These are phyloP conservation scores for Hymenochirus boettgeri DNA, from an alignment of 2,113 vertebrate species.

Conservation along the genomic window DNA sequence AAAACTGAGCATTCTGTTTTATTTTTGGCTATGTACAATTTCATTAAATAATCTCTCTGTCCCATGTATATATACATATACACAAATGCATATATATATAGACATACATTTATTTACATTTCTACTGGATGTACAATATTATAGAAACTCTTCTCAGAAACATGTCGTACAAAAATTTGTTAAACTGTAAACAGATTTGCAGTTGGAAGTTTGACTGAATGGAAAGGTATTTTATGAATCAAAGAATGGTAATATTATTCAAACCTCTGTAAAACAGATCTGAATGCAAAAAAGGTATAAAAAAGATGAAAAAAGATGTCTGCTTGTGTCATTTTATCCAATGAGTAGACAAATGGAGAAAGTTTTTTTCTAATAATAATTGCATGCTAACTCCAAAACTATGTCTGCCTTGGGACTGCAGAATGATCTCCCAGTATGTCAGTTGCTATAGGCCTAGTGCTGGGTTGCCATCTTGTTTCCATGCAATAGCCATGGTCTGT, in stretches of 20 bases:
- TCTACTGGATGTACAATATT: constrained; percentile 56
- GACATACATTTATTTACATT: constrained; percentile 57
- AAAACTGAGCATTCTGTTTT: constrained; percentile 66
- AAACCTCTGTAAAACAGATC: constrained; percentile 62
- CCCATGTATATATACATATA: constrained; percentile 56
- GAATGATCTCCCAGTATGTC: constrained; percentile 53
- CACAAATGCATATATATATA: too few relatives aligned
- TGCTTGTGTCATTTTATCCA: constrained; percentile 49
- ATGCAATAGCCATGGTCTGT: constrained; percentile 52
- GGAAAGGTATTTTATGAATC: constrained; percentile 47
- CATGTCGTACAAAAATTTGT: constrained; percentile 58
- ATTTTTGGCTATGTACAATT: constrained; percentile 72
- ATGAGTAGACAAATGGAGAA: constrained; percentile 7
- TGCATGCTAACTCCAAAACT: constrained; percentile 62
- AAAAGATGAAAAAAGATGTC: constrained; percentile 68
- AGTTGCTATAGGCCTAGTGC: constrained; percentile 38
- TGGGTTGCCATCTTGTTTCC: constrained; percentile 48
- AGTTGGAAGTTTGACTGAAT: constrained; percentile 52
- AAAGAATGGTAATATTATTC: constrained; percentile 26
- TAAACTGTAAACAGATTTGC: constrained; percentile 68
- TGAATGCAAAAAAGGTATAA: constrained; percentile 69
- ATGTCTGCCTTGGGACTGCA: constrained; percentile 50
- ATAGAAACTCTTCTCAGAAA: constrained; percentile 58
- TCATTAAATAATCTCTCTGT: constrained; percentile 65
- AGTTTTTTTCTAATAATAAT: constrained; percentile 18